Evolutionary conservation across 2,113 vertebrate genomes (phyloP).

Genomic region (Nerophis lumbriciformis): DNA sequence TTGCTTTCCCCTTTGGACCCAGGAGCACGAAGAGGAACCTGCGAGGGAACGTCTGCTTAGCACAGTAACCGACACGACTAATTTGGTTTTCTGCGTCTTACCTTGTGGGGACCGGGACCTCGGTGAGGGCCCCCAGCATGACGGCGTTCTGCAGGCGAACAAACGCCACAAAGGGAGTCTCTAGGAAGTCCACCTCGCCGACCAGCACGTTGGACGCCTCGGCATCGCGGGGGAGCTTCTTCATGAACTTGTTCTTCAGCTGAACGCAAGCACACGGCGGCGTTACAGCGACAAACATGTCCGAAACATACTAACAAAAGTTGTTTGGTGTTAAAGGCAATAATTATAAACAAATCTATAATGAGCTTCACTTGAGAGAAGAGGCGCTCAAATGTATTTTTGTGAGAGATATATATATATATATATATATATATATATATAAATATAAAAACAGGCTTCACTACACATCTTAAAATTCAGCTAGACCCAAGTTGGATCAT

Average conservation of each 20-base stretch:
- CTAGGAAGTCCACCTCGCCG: constrained; percentile 94
- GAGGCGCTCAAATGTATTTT: too few species aligned
- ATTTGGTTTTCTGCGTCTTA: constrained; percentile 43
- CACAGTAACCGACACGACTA: background rate
- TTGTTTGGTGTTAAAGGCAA: too few species aligned
- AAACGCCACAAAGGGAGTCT: constrained; percentile 89
- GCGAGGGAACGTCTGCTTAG: background rate
- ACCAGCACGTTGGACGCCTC: constrained; percentile 96
- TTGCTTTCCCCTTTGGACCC: constrained; percentile 96
- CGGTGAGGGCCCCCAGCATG: constrained; percentile 92
- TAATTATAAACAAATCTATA: too few species aligned
- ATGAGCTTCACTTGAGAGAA: too few species aligned
- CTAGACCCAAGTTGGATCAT: too few species aligned
- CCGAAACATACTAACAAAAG: too few species aligned
- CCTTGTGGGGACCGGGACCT: constrained; percentile 94
- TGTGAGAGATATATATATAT: too few species aligned
- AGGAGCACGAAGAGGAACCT: constrained; percentile 95
- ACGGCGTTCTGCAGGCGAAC: constrained; percentile 92
- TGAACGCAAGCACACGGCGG: constrained; percentile 30
- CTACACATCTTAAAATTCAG: too few species aligned
- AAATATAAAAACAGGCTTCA: too few species aligned
- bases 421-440: too few species aligned
- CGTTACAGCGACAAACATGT: too few species aligned
- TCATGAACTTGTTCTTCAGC: constrained; percentile 99
- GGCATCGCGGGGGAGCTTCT: constrained; percentile 91